Evolutionary conservation across 2,797 vertebrate genomes (phyloP).

Genomic region (Diglossa cyanea): DNA sequence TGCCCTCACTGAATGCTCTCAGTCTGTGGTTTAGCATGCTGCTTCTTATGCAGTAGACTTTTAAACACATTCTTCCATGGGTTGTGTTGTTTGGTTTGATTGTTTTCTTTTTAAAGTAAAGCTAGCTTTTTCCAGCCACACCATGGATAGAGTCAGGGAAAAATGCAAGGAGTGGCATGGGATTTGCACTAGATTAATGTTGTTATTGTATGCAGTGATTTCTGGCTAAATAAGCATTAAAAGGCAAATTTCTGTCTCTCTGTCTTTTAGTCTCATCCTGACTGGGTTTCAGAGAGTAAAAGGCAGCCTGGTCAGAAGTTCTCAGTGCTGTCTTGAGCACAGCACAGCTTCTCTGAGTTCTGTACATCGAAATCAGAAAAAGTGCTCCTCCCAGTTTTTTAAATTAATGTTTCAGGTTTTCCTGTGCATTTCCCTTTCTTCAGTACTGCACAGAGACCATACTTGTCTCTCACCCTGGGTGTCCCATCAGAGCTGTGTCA

Average conservation of each 20-base stretch:
- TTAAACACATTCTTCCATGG: not conserved
- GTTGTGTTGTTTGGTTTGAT: not conserved
- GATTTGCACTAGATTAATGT: not conserved
- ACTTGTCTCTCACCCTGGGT: accelerated
- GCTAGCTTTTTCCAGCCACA: not conserved
- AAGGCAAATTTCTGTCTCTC: not conserved
- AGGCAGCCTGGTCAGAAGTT: not conserved
- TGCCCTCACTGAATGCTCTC: not conserved
- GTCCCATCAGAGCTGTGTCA: not conserved
- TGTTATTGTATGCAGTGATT: not conserved
- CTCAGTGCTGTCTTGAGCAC: not conserved
- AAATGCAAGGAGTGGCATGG: not conserved
- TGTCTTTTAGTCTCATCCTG: not conserved
- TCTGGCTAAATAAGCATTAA: not conserved
- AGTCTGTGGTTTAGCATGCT: not conserved
- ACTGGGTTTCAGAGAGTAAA: not conserved
- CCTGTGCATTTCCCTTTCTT: not conserved
- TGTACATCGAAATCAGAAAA: not conserved
- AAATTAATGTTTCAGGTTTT: not conserved
- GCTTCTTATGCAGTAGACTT: not conserved
- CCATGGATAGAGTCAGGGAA: not conserved
- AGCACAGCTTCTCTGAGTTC: not conserved
- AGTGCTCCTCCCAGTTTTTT: not conserved
- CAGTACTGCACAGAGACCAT: not conserved
- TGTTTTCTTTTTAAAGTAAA: not conserved